These are phyloP conservation scores for Lepeophtheirus salmonis DNA, from an alignment of 1,140 invertebrate species.

Conservation along the genomic window DNA sequence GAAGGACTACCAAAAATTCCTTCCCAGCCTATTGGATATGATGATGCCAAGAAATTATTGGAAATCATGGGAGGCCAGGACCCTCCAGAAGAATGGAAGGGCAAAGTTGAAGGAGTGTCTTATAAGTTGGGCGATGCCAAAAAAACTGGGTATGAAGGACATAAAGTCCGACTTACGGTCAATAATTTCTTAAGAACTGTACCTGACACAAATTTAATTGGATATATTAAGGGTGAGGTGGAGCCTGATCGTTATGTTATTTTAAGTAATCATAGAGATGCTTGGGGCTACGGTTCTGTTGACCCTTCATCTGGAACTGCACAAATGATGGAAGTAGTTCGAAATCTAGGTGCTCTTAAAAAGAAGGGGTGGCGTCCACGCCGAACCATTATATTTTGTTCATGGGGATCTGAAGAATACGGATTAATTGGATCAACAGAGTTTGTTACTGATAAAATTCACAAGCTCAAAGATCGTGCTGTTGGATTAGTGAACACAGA, in stretches of 20 bases:
- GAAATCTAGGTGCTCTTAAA: not conserved
- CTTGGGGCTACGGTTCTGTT: conserved; percentile 37
- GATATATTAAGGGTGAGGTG: not conserved
- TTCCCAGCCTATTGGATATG: conserved; percentile 23
- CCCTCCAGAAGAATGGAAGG: conserved; percentile 30
- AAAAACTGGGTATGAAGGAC: not conserved
- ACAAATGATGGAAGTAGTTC: conserved; percentile 26
- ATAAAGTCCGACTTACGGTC: not conserved
- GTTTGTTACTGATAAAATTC: conserved; percentile 24
- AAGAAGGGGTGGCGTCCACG: conserved; percentile 28
- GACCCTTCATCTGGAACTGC: conserved; percentile 38
- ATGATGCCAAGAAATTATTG: conserved; percentile 23
- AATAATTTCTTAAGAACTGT: not conserved
- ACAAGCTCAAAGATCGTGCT: conserved; percentile 24
- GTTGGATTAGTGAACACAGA: conserved; percentile 29
- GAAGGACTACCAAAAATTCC: conserved; percentile 21
- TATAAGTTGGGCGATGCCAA: not conserved
- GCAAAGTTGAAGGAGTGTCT: conserved; percentile 20
- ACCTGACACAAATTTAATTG: conserved; percentile 1
- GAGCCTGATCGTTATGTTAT: conserved; percentile 30
- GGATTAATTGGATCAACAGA: conserved; percentile 24
- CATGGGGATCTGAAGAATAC: conserved; percentile 25
- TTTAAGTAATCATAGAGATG: conserved; percentile 39
- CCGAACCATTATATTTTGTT: conserved; percentile 31
- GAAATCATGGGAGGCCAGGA: conserved; percentile 24